A percentile compares a stretch with the other conserved stretches of the same genome.
Conservation (phyloP, 2,888 invertebrate species). For the Scelioninae gen. 1 region DNA sequence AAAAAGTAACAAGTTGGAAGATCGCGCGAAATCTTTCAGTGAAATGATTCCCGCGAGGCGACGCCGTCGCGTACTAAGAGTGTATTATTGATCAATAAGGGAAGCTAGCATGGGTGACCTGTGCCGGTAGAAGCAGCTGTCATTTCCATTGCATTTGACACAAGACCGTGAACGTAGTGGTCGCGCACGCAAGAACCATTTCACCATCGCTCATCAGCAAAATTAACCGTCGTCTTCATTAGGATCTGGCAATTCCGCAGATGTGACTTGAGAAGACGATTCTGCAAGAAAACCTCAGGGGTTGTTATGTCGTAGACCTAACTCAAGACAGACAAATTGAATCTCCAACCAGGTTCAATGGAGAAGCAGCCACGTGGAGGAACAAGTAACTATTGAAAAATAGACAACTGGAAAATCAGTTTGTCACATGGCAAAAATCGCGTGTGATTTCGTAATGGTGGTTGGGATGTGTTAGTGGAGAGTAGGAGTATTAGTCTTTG, state of each 20-base stretch:
- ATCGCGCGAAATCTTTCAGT: neutral
- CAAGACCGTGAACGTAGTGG: slow-evolving; percentile 72
- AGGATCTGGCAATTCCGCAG: slow-evolving; percentile 37
- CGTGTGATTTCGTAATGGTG: slow-evolving; percentile 30
- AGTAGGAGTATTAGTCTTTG: slow-evolving; percentile 12
- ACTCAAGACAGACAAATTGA: too few relatives aligned
- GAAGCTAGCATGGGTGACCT: slow-evolving; percentile 80
- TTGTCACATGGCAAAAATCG: slow-evolving; percentile 10
- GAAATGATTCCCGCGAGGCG: slow-evolving; percentile 66
- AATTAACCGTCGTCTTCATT: slow-evolving; percentile 21
- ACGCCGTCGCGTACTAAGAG: slow-evolving; percentile 78
- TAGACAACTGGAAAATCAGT: too few relatives aligned
- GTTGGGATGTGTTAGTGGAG: slow-evolving; percentile 54
- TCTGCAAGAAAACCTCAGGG: slow-evolving; percentile 20
- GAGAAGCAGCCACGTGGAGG: too few relatives aligned
- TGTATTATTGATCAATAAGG: slow-evolving; percentile 83
- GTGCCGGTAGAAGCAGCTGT: slow-evolving; percentile 82
- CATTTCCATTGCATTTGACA: slow-evolving; percentile 80
- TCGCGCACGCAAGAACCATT: slow-evolving; percentile 51
- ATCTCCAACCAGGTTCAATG: too few relatives aligned
- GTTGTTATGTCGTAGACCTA: slow-evolving; percentile 22
- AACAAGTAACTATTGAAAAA: too few relatives aligned
- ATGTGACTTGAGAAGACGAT: slow-evolving; percentile 42
- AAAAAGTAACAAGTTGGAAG: neutral
- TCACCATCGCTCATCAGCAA: slow-evolving; percentile 11